A percentile compares a stretch with the other conserved stretches of the same genome.
Evolutionary conservation across 2,888 invertebrate species (phyloP).

Genomic region (Cerastis rubricosa): DNA sequence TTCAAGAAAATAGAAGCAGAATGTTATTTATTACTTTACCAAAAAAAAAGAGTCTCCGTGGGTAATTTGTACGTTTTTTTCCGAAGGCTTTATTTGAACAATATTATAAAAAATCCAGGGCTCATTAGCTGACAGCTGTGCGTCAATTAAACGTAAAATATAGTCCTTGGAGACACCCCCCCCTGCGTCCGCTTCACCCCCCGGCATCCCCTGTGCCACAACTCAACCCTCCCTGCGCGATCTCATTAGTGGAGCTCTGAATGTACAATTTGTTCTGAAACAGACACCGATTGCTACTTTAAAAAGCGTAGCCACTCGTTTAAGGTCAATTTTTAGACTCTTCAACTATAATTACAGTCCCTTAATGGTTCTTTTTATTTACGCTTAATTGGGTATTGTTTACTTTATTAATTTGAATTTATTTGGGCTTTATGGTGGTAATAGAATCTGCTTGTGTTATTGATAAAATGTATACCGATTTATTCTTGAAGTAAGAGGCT

Average conservation of each 20-base stretch:
- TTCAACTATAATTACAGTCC: slow-evolving; percentile 66
- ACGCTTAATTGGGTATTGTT: slow-evolving; percentile 54
- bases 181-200: slow-evolving; percentile 66
- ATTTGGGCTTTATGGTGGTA: not conserved
- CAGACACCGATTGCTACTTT: slow-evolving; percentile 87
- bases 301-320: slow-evolving; percentile 83
- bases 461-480: not conserved
- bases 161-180: slow-evolving; percentile 83
- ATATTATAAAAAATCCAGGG: slow-evolving; percentile 84
- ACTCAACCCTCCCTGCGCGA: slow-evolving; percentile 79
- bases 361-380: slow-evolving; percentile 65
- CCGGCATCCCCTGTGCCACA: slow-evolving; percentile 71
- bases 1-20: slow-evolving; percentile 19
- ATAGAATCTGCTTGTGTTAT: slow-evolving; percentile 3
- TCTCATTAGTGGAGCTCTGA: slow-evolving; percentile 88
- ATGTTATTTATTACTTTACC: slow-evolving; percentile 28
- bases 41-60: slow-evolving; percentile 26
- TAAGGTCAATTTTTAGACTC: slow-evolving; percentile 73
- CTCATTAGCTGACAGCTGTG: slow-evolving; percentile 89
- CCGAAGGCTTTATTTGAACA: slow-evolving; percentile 69
- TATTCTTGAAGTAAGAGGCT: not conserved
- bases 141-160: slow-evolving; percentile 90
- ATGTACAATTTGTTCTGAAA: slow-evolving; percentile 89
- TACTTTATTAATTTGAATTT: slow-evolving; percentile 27
- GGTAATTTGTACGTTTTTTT: slow-evolving; percentile 57